Evolutionary conservation across 1,140 invertebrate species (phyloP).

Genomic region (Panagrolaimus sp.): DNA sequence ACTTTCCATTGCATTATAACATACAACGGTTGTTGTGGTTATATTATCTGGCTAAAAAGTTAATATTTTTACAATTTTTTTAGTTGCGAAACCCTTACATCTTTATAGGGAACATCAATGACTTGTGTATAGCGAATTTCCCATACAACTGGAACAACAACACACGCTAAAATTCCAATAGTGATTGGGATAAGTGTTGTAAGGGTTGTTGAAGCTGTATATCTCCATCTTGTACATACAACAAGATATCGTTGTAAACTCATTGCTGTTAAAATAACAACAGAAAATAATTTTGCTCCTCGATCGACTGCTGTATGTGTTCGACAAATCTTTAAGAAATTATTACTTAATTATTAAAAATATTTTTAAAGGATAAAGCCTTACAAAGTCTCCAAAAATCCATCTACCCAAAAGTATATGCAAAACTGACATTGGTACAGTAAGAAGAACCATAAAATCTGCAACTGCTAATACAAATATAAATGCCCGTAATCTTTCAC

Average conservation of each 20-base stretch:
- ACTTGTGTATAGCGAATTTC: constrained; percentile 7
- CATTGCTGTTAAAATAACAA: constrained; percentile 26
- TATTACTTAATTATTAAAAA: neutral
- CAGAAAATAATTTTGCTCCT: constrained; percentile 26
- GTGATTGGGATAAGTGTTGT: constrained; percentile 21
- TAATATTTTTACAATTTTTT: too few species aligned
- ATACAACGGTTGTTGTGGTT: too few species aligned
- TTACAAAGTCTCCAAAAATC: constrained; percentile 25
- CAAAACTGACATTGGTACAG: constrained; percentile 21
- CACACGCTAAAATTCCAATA: constrained; percentile 21
- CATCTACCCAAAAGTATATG: constrained; percentile 17
- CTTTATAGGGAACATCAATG: too few species aligned
- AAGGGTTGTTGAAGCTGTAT: constrained; percentile 17
- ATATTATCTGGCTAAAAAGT: too few species aligned
- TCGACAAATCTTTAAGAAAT: constrained; percentile 17
- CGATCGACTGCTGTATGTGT: constrained; percentile 18
- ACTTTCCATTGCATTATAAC: too few species aligned
- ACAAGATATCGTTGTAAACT: constrained; percentile 26
- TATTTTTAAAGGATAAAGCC: constrained; percentile 12
- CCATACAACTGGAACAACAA: constrained; percentile 24
- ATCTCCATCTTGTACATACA: constrained; percentile 24
- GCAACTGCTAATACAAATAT: constrained; percentile 26
- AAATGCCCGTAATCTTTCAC: constrained; percentile 26
- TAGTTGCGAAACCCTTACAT: too few species aligned
- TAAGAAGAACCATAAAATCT: constrained; percentile 23